These are phyloP conservation scores for Hesperophylax magnus DNA, from an alignment of 1,140 invertebrate genomes.

Conservation along the genomic window DNA sequence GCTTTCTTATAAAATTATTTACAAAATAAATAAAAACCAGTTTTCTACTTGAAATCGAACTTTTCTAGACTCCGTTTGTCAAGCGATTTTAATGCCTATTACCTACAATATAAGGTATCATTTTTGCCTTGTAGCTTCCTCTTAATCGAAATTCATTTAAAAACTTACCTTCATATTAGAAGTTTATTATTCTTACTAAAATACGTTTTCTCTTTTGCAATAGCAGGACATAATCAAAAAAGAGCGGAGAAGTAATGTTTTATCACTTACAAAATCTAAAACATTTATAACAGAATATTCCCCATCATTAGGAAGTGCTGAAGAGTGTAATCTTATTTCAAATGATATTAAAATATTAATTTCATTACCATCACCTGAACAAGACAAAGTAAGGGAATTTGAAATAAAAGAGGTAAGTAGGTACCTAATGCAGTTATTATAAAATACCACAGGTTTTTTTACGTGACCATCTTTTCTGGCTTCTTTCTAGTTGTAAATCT, in stretches of 20 bases:
- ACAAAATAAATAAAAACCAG: no score
- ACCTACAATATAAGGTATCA: no score
- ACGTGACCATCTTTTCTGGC: neutral
- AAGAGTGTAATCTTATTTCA: neutral
- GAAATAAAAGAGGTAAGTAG: conserved; percentile 19
- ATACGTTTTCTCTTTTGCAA: neutral
- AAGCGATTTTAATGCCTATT: no score
- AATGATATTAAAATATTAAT: neutral
- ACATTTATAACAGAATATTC: conserved; percentile 11
- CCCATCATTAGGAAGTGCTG: neutral
- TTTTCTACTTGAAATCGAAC: no score
- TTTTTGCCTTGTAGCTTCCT: no score
- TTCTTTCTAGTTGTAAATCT: neutral
- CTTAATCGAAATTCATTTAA: no score
- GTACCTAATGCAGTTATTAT: neutral
- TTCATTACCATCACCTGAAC: neutral
- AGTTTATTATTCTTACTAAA: neutral
- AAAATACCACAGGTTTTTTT: no score
- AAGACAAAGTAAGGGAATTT: neutral
- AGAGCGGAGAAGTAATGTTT: neutral
- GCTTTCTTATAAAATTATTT: no score
- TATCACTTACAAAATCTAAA: neutral
- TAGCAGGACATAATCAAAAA: neutral
- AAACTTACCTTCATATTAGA: no score
- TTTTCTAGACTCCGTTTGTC: no score